These are phyloP conservation scores for Orchestes rusci DNA, from an alignment of 2,888 invertebrate species.

Conservation along the genomic window DNA sequence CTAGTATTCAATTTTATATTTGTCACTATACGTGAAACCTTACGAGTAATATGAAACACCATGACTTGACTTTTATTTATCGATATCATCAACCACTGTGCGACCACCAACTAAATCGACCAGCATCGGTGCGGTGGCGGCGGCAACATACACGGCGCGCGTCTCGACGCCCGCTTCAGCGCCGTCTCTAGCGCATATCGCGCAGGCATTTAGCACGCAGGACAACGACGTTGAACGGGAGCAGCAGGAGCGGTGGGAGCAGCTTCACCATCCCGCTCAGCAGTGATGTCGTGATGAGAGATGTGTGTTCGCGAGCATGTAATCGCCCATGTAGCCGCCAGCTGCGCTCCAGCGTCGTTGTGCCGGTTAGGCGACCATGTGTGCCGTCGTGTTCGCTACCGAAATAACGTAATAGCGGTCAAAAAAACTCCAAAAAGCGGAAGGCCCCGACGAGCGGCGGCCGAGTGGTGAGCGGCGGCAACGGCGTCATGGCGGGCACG, in stretches of 20 bases:
- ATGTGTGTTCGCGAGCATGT: constrained; percentile 22
- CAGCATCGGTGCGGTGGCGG: constrained; percentile 8
- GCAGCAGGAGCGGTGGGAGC: constrained; percentile 46
- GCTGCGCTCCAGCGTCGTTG: constrained; percentile 19
- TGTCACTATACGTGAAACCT: no score
- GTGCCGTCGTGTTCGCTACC: constrained; percentile 22
- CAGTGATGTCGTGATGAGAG: constrained; percentile 21
- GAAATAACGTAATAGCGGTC: constrained; percentile 24
- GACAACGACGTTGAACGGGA: constrained; percentile 3
- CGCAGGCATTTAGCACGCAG: no score
- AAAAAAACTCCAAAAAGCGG: constrained; percentile 16
- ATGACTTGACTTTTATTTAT: no score
- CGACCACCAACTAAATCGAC: no score
- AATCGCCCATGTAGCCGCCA: constrained; percentile 10
- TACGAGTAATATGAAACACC: no score
- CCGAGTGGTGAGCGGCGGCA: constrained; percentile 31
- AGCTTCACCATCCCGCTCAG: constrained; percentile 14
- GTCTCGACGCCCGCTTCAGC: constrained; percentile 14
- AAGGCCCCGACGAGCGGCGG: constrained; percentile 21
- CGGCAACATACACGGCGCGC: constrained; percentile 19
- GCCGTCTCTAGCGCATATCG: constrained; percentile 31
- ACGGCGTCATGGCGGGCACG: constrained; percentile 33
- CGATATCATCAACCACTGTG: no score
- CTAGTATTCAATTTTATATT: no score
- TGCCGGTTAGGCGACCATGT: constrained; percentile 25